phyloP scores from a whole-genome alignment of 92 coral and sea anemone species.

The Epizoanthus rinbou region DNA sequence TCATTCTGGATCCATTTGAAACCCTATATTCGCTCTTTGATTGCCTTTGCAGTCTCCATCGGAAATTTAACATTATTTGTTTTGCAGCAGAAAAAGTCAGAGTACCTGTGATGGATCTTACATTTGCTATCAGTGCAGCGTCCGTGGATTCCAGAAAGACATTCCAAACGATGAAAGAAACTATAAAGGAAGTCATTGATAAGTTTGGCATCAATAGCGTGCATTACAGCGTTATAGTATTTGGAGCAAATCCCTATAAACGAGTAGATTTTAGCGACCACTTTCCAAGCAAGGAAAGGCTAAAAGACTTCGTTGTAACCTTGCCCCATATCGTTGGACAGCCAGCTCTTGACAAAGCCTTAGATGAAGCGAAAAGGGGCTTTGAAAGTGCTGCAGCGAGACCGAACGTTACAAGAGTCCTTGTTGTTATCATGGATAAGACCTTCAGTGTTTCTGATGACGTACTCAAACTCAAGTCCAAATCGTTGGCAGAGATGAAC shows the following conservation, averaged over 20 bases:
- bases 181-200: slow-evolving; percentile 66
- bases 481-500: slow-evolving; percentile 30
- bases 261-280: slow-evolving; percentile 45
- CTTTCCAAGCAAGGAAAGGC: slow-evolving; percentile 46
- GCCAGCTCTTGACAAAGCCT: slow-evolving; percentile 74
- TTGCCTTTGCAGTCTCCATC: no score
- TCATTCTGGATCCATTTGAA: no score
- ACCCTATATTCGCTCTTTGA: no score
- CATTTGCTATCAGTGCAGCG: slow-evolving; percentile 74
- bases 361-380: slow-evolving; percentile 69
- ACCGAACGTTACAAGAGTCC: slow-evolving; percentile 72
- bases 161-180: slow-evolving; percentile 70
- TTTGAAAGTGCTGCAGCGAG: slow-evolving; percentile 78
- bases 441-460: slow-evolving; percentile 32
- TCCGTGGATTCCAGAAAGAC: slow-evolving; percentile 51
- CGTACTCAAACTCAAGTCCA: slow-evolving; percentile 17
- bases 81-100: slow-evolving; percentile 25
- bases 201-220: slow-evolving; percentile 64
- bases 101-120: slow-evolving; percentile 74
- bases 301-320: slow-evolving; percentile 60
- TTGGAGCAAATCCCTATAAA: slow-evolving; percentile 61
- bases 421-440: slow-evolving; percentile 44
- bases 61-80: neutral
- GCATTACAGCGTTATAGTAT: slow-evolving; percentile 68
- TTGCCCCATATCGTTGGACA: slow-evolving; percentile 66